A percentile compares a stretch with the other conserved stretches of the same genome.
Evolutionary conservation across 2,888 invertebrate species (phyloP).

Genomic region (Lottia scabra): DNA sequence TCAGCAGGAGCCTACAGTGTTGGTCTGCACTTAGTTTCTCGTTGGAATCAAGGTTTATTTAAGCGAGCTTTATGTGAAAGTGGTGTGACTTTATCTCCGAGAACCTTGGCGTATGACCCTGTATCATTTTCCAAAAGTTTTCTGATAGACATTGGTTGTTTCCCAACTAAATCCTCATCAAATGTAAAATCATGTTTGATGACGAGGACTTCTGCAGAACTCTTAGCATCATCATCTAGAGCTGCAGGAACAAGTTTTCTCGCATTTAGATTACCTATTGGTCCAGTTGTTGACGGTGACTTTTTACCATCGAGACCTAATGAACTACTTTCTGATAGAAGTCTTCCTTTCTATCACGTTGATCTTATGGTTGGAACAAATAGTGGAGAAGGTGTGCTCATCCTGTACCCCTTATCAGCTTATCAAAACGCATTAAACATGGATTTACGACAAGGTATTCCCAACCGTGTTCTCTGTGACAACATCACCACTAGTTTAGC

Average conservation of each 20-base stretch:
- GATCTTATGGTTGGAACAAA: constrained; percentile 26
- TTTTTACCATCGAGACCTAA: constrained; percentile 13
- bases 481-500: constrained; percentile 23
- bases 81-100: constrained; percentile 35
- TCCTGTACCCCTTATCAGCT: constrained; percentile 12
- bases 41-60: constrained; percentile 40
- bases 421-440: constrained; percentile 20
- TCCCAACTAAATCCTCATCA: constrained; percentile 9
- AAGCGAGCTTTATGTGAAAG: constrained; percentile 47
- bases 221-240: constrained; percentile 17
- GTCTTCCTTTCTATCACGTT: constrained; percentile 20
- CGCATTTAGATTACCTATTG: constrained; percentile 19
- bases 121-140: constrained; percentile 17
- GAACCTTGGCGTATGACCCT: constrained; percentile 24
- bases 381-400: constrained; percentile 24
- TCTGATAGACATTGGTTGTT: constrained; percentile 18
- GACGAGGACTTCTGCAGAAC: constrained; percentile 6
- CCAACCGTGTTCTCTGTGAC: constrained; percentile 18
- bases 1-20: constrained; percentile 46
- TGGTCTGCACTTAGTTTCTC: constrained; percentile 43
- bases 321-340: constrained; percentile 13
- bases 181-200: constrained; percentile 25
- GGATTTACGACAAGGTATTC: constrained; percentile 16
- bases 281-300: constrained; percentile 25
- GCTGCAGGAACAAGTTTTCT: constrained; percentile 7